Conservation (phyloP, 2,888 invertebrate genomes). For the Acrobasis suavella region DNA sequence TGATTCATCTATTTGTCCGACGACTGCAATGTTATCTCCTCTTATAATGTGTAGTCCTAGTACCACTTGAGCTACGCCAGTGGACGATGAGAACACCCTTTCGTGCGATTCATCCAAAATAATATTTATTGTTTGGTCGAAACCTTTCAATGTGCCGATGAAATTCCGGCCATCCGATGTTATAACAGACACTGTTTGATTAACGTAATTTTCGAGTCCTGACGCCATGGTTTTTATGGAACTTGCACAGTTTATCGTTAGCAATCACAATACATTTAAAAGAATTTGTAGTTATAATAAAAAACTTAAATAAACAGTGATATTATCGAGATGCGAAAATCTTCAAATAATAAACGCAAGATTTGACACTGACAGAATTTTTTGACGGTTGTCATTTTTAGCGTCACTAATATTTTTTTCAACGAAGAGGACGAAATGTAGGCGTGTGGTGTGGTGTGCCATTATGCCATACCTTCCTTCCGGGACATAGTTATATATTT, state of each 20-base stretch:
- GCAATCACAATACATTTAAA: slow-evolving; percentile 8
- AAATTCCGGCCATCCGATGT: slow-evolving; percentile 98
- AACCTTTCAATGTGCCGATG: slow-evolving; percentile 98
- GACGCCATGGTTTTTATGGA: slow-evolving; percentile 85
- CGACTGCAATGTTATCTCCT: slow-evolving; percentile 98
- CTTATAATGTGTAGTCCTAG: slow-evolving; percentile 98
- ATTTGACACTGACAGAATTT: neutral
- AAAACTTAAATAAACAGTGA: slow-evolving; percentile 2
- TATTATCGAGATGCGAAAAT: neutral
- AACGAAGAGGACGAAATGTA: neutral
- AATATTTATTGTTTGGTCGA: slow-evolving; percentile 99
- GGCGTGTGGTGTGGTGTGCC: too few relatives aligned
- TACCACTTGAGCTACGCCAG: slow-evolving; percentile 93
- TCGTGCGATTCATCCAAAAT: slow-evolving; percentile 99
- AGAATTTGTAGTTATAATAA: neutral
- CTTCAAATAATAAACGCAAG: neutral
- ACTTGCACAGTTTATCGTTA: neutral
- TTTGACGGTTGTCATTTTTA: neutral
- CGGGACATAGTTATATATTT: too few relatives aligned
- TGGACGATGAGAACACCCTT: slow-evolving; percentile 95
- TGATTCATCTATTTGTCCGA: slow-evolving; percentile 92
- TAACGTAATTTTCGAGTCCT: slow-evolving; percentile 92
- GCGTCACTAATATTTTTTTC: neutral
- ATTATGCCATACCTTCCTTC: too few relatives aligned
- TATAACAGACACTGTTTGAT: slow-evolving; percentile 96